Percentiles rank a stretch among this genome's conserved stretches.
Conservation (phyloP, 2,888 invertebrate genomes). For the Cyclophora albipunctata region DNA sequence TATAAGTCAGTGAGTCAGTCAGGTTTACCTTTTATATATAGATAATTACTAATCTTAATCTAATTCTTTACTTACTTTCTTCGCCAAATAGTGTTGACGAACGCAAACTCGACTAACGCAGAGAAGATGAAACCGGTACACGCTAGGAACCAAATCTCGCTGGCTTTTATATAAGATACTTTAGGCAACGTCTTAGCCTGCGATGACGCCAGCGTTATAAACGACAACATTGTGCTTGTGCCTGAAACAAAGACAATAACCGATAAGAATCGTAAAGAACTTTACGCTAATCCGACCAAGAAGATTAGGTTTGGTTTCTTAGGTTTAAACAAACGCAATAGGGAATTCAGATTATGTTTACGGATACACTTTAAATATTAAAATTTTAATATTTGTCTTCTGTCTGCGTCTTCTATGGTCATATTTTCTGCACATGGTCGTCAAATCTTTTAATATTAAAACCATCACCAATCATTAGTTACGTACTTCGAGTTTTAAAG, state of each 20-base stretch:
- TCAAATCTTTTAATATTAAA: no score
- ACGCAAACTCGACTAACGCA: slow-evolving; percentile 90
- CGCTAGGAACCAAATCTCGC: slow-evolving; percentile 92
- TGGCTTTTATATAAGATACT: slow-evolving; percentile 92
- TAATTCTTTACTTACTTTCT: slow-evolving; percentile 76
- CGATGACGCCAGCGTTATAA: slow-evolving; percentile 89
- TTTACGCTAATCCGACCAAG: neutral
- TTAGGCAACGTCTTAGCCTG: slow-evolving; percentile 90
- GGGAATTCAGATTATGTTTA: no score
- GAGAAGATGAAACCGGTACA: slow-evolving; percentile 90
- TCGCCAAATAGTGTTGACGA: slow-evolving; percentile 92
- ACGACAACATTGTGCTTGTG: slow-evolving; percentile 89
- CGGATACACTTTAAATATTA: no score
- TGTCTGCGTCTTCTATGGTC: no score
- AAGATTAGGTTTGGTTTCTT: neutral
- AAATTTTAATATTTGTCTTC: no score
- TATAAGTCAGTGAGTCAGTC: no score
- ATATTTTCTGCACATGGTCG: no score
- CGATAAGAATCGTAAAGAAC: neutral
- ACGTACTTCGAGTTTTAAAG: no score
- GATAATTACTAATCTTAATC: no score
- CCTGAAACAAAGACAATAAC: slow-evolving; percentile 62
- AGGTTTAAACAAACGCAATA: neutral
- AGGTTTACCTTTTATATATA: no score
- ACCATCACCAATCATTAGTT: no score